Percentiles rank a stretch among this genome's conserved stretches.
Conservation (phyloP, 2,888 invertebrate genomes). For the Dendrolimus houi region DNA sequence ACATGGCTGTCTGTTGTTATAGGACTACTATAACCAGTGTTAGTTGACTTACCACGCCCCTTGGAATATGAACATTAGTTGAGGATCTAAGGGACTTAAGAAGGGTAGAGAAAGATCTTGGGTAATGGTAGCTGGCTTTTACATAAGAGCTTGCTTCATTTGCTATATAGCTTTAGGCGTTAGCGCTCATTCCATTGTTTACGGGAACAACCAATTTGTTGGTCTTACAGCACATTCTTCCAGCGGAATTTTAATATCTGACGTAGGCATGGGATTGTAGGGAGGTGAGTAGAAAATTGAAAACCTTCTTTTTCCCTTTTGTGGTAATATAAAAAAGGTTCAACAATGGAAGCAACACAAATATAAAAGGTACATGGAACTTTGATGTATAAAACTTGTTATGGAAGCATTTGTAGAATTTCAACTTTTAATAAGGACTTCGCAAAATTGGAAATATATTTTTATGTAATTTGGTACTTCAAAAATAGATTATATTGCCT, state of each 20-base stretch:
- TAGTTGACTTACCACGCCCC: conserved; percentile 19
- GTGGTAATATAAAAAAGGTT: too few relatives aligned
- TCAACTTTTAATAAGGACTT: too few relatives aligned
- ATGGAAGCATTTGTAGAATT: too few relatives aligned
- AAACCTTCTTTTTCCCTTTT: too few relatives aligned
- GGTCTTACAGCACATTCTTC: conserved; percentile 54
- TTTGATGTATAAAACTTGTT: too few relatives aligned
- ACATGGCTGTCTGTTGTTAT: conserved; percentile 47
- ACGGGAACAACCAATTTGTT: conserved; percentile 57
- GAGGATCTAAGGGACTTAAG: conserved; percentile 7
- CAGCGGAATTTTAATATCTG: conserved; percentile 9
- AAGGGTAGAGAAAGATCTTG: conserved; percentile 20
- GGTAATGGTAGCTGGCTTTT: conserved; percentile 31
- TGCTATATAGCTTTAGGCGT: conserved; percentile 46
- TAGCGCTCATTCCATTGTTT: conserved; percentile 58
- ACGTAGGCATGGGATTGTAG: too few relatives aligned
- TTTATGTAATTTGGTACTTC: too few relatives aligned
- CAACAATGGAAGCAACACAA: too few relatives aligned
- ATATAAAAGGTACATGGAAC: too few relatives aligned
- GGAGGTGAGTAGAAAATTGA: too few relatives aligned
- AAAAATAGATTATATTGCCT: too few relatives aligned
- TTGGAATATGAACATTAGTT: conserved; percentile 3
- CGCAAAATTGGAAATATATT: too few relatives aligned
- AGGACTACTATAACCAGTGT: conserved; percentile 25
- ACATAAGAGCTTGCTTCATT: conserved; percentile 65